phyloP scores from a whole-genome alignment of 2,797 vertebrate species.

The Chrysocyon brachyurus region DNA sequence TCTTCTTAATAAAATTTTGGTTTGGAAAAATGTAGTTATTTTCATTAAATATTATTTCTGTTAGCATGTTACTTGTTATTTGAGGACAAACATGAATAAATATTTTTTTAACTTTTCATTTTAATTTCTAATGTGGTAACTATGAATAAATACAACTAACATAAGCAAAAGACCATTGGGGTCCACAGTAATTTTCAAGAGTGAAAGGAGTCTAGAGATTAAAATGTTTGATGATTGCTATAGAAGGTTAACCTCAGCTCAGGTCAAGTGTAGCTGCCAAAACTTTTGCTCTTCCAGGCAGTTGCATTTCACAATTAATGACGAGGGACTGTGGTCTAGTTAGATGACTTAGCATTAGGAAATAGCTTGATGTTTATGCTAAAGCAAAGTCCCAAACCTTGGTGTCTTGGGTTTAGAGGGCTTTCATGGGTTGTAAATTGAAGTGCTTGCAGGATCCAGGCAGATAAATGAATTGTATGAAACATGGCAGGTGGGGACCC shows the following conservation, averaged over 20 bases:
- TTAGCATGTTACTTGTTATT: background rate
- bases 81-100: background rate
- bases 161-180: background rate
- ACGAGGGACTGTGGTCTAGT: background rate
- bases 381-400: conserved; percentile 10
- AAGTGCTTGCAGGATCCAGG: background rate
- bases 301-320: background rate
- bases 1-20: conserved; percentile 12
- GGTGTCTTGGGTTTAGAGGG: background rate
- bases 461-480: background rate
- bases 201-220: background rate
- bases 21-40: background rate
- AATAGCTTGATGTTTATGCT: background rate
- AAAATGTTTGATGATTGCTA: background rate
- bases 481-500: background rate
- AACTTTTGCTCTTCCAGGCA: background rate
- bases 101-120: background rate
- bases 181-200: background rate
- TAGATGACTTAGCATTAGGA: background rate
- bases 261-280: background rate
- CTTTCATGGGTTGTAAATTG: background rate
- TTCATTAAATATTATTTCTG: background rate
- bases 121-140: conserved; percentile 7
- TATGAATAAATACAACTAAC: background rate
- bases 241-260: background rate